Evolutionary conservation across 2,888 invertebrate species (phyloP).

Genomic region (Drosophila ezoana): DNA sequence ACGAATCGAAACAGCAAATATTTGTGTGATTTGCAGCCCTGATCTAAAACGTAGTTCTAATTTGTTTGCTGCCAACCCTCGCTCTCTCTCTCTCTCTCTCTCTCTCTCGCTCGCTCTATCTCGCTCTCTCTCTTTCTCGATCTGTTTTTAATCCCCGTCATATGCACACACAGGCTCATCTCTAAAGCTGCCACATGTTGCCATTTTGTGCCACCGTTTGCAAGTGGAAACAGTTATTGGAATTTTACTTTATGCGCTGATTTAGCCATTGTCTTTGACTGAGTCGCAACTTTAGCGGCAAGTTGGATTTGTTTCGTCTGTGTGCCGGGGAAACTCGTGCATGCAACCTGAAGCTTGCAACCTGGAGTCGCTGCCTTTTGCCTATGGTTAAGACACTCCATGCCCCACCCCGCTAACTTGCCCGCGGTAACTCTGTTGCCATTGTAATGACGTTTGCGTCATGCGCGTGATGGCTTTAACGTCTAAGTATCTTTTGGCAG

Average conservation of each 20-base stretch:
- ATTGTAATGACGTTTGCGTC: slow-evolving; percentile 69
- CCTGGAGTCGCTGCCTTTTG: slow-evolving; percentile 30
- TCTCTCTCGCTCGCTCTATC: not conserved
- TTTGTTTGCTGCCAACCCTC: too few relatives aligned
- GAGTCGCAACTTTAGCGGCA: slow-evolving; percentile 12
- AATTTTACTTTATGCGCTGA: slow-evolving; percentile 47
- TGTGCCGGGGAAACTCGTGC: slow-evolving; percentile 24
- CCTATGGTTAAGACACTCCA: slow-evolving; percentile 12
- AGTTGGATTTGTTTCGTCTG: slow-evolving; percentile 9
- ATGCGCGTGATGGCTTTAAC: slow-evolving; percentile 59
- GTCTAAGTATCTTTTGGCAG: slow-evolving; percentile 57
- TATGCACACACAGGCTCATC: slow-evolving; percentile 21
- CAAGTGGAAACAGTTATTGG: slow-evolving; percentile 49
- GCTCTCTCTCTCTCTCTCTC: not conserved
- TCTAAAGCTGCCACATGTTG: slow-evolving; percentile 17
- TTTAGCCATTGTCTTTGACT: slow-evolving; percentile 59
- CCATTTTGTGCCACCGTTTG: slow-evolving; percentile 27
- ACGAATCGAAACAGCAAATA: too few relatives aligned
- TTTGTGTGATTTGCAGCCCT: too few relatives aligned
- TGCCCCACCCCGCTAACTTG: slow-evolving; percentile 7
- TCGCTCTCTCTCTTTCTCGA: not conserved
- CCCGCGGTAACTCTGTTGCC: not conserved
- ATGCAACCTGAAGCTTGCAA: slow-evolving; percentile 36
- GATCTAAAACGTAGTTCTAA: too few relatives aligned
- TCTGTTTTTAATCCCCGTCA: not conserved